Conservation (phyloP, 2,797 vertebrate species). For the Tenualosa ilisha region DNA sequence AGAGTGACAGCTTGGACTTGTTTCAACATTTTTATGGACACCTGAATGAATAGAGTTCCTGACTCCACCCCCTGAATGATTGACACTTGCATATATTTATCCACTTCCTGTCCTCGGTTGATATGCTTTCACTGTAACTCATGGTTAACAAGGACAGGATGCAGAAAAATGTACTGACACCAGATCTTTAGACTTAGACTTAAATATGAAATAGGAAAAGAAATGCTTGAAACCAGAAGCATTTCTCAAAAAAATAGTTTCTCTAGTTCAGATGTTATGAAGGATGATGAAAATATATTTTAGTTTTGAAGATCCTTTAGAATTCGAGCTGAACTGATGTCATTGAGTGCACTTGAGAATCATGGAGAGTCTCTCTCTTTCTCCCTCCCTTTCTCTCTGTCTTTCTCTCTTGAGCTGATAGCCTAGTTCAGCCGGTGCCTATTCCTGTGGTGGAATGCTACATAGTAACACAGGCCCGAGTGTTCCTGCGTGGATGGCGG, state of each 20-base stretch:
- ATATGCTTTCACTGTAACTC: conserved; percentile 5
- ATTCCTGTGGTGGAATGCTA: conserved; percentile 8
- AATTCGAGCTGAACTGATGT: neutral
- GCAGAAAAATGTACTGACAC: neutral
- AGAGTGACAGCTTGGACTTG: conserved; percentile 13
- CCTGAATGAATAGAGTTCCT: conserved; percentile 10
- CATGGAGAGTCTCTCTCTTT: neutral
- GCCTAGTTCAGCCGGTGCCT: conserved; percentile 13
- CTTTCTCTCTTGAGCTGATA: neutral
- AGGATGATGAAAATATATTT: neutral
- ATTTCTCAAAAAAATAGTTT: neutral
- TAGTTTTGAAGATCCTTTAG: neutral
- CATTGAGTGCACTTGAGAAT: neutral
- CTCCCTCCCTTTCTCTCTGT: neutral
- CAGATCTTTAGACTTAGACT: neutral
- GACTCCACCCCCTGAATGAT: conserved; percentile 11
- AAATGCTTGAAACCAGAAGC: neutral
- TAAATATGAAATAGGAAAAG: neutral
- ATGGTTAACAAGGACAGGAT: neutral
- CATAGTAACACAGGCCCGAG: conserved; percentile 45
- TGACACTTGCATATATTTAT: conserved; percentile 12
- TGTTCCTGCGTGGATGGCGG: conserved; percentile 39
- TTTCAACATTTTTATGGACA: conserved; percentile 7
- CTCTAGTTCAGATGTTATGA: neutral
- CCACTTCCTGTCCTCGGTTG: neutral